These are phyloP conservation scores for Drosophila conformis DNA, from an alignment of 2,888 invertebrate genomes.

Conservation along the genomic window DNA sequence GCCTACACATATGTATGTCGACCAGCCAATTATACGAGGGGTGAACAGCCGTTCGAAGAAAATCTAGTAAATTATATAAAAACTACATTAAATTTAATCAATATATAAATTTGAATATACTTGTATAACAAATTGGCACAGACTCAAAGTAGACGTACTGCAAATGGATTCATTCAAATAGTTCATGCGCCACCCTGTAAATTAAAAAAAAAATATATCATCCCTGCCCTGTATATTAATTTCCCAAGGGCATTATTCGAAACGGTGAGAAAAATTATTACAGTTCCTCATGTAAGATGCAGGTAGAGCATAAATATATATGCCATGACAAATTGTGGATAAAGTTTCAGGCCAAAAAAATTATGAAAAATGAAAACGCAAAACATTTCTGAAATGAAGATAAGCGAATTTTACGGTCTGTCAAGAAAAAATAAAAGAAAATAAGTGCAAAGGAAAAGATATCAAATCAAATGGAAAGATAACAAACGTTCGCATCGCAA, in stretches of 20 bases:
- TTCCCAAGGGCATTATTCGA: conserved; percentile 67
- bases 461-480: conserved; percentile 26
- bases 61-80: not conserved
- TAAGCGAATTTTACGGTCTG: conserved; percentile 30
- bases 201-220: not conserved
- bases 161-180: not conserved
- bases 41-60: not conserved
- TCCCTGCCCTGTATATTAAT: conserved; percentile 51
- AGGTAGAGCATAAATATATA: conserved; percentile 50
- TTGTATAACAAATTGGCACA: not conserved
- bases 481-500: conserved; percentile 1
- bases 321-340: conserved; percentile 54
- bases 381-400: conserved; percentile 25
- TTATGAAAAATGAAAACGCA: conserved; percentile 46
- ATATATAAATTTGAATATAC: not conserved
- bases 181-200: not conserved
- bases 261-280: conserved; percentile 20
- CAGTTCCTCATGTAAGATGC: conserved; percentile 10
- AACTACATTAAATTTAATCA: conserved; percentile 2
- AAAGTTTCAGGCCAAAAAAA: conserved; percentile 22
- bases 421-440: conserved; percentile 9
- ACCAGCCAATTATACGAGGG: not conserved
- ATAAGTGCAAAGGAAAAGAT: conserved; percentile 3
- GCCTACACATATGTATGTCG: not conserved
- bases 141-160: not conserved